Percentiles rank a stretch among this genome's conserved stretches.
phyloP scores from a whole-genome alignment of 2,797 vertebrate genomes.

The Argya squamiceps region DNA sequence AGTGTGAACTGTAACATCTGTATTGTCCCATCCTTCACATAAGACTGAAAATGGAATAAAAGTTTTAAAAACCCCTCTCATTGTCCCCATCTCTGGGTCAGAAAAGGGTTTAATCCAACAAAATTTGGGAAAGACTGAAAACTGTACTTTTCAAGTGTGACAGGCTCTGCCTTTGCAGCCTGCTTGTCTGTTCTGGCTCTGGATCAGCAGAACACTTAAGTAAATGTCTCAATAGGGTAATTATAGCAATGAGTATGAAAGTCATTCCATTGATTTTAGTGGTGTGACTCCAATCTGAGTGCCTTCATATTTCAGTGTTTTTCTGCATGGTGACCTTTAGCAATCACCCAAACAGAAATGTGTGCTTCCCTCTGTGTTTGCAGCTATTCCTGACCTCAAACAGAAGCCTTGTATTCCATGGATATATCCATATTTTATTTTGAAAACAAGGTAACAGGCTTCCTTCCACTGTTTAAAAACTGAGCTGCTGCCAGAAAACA shows the following conservation, averaged over 20 bases:
- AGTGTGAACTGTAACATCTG: too few relatives aligned
- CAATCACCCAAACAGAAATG: accelerated
- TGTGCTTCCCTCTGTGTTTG: not conserved
- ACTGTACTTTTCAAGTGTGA: not conserved
- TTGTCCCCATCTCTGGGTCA: too few relatives aligned
- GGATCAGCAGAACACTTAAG: slow-evolving; percentile 24
- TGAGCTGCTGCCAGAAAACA: not conserved
- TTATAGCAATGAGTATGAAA: not conserved
- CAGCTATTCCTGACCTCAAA: not conserved
- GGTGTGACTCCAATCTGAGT: not conserved
- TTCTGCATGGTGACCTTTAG: not conserved
- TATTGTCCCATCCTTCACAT: too few relatives aligned
- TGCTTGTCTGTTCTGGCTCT: not conserved
- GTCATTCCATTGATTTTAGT: not conserved
- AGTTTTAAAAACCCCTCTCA: too few relatives aligned
- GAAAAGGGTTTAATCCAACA: too few relatives aligned
- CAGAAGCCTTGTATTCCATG: not conserved
- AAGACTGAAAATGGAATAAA: too few relatives aligned
- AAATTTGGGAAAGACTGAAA: not conserved
- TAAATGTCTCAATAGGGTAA: slow-evolving; percentile 25
- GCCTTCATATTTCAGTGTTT: not conserved
- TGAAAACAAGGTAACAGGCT: not conserved
- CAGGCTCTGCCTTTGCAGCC: not conserved
- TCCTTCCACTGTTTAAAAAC: not conserved
- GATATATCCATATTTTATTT: not conserved